Base-by-base conservation (phyloP, 2,888 invertebrate genomes). In the Philhelius pedissequus region DNA sequence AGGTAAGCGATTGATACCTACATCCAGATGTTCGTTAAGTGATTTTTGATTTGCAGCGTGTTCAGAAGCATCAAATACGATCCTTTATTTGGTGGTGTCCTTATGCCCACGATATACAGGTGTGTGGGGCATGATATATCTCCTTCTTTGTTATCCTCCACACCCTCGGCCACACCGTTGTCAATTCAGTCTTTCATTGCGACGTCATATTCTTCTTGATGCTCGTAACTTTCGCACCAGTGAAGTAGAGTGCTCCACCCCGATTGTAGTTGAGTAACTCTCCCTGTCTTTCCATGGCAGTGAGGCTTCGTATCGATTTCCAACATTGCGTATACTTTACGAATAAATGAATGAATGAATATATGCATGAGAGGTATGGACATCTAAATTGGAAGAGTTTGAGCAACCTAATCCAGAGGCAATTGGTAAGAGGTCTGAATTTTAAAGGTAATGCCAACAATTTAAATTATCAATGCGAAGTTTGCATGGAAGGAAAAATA, bases 81-180 rank as follows among this genome's bases (percentile, higher is more conserved):
- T 48, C 4, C 45, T 7, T 11, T 20, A 22, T 9, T 48, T 48
- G 18, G 50, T 62, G 11, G 50, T 66, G 45, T 66, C 45, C 30
- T 62, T 62, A 38, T 71, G 58, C 25, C 48, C 58, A 7, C 71
- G 32, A 40, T 71, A 71, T 20, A 50, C 54, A n/a, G 38, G 56
- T 50, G 38, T 38, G 22, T 38, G 66, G 11, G 66, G 66, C 66
- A 66, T 52, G 62, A 20, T 52, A 50, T 35, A 38, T 38, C n/a
- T 0, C 4, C 15, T 18, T 13, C 6, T 22, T 48, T 15, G 22
- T 25, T 43, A 13, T 66, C 66, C 32, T 45, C 35, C 30, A 50
- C 52, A 4, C 43, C 20, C 62, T 64, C 64, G 25, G 38, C 45
- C 45, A 48, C 8, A 4, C 52, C 64, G n/a, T 11, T 25, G 9